Percentiles rank a stretch among this genome's conserved stretches.
Evolutionary conservation across 2,888 invertebrate species (phyloP).

Genomic region (Acleris emargana): DNA sequence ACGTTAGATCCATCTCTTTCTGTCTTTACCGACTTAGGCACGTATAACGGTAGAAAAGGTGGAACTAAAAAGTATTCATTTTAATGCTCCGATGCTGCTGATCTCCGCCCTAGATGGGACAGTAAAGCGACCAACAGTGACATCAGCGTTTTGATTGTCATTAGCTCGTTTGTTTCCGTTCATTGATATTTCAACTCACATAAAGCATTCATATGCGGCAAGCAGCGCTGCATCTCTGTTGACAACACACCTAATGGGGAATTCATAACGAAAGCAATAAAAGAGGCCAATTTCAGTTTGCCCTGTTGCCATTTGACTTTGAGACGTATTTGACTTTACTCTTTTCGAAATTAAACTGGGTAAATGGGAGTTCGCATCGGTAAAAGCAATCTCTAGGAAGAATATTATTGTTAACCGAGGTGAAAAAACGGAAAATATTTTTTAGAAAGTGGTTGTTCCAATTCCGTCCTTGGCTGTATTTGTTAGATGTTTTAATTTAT

Average conservation of each 20-base stretch:
- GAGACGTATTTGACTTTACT: slow-evolving; percentile 7
- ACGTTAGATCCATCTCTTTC: too few species aligned
- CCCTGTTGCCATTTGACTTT: slow-evolving; percentile 17
- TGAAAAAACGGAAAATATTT: too few species aligned
- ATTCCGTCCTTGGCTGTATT: too few species aligned
- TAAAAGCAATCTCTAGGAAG: background rate
- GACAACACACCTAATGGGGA: slow-evolving; percentile 50
- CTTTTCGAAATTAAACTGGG: slow-evolving; percentile 7
- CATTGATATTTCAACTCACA: slow-evolving; percentile 48
- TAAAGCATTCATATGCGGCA: slow-evolving; percentile 40
- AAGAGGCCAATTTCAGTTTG: slow-evolving; percentile 30
- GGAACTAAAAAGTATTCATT: too few species aligned
- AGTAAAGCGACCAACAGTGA: slow-evolving; percentile 46
- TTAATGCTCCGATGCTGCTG: too few species aligned
- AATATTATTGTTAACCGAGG: too few species aligned
- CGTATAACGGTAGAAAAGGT: too few species aligned
- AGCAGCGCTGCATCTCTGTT: slow-evolving; percentile 41
- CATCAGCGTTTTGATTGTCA: slow-evolving; percentile 59
- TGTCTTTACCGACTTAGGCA: too few species aligned
- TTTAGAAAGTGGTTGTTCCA: too few species aligned
- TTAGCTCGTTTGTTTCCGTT: slow-evolving; percentile 49
- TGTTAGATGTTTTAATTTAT: too few species aligned
- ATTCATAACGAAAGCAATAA: slow-evolving; percentile 36
- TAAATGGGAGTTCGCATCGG: slow-evolving; percentile 12
- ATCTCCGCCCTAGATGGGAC: background rate